Base-by-base conservation (phyloP, 2,888 invertebrate genomes). In the Pyrrhia umbra region DNA sequence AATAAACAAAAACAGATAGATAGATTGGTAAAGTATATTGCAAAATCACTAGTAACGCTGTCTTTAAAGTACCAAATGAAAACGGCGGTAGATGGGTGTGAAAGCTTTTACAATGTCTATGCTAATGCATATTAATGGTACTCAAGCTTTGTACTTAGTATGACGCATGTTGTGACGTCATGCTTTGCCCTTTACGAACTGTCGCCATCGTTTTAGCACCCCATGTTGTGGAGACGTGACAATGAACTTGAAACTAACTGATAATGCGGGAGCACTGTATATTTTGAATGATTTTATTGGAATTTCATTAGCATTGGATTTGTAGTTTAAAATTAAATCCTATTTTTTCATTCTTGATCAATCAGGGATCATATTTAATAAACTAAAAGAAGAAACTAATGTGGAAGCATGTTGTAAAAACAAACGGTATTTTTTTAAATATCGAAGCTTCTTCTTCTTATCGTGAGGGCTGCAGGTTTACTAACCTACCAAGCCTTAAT, bases 81-180 rank as follows among this genome's bases (percentile, higher is more conserved):
- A 63, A 39, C 46, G 63, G 46, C 55, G 46, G 46, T 42, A 21
- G 27, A 46, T 61, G 68, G 64, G 25, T 62, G 68, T 60, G 46
- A 71, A 75, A 76, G 78, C 77, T 79, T 81, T 75, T 49, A 66
- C 71, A 67, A 54, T 66, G 68, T 68, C 64, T 63, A 51, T 69
- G 68, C 79, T 86, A 84, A 86, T 87, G 85, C 83, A 86, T 86
- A 85, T 86, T 85, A 82, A 87, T 84, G 82, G 75, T 52, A 66
- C 60, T 56, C 39, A 57, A 75, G 65, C 59, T 63, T 68, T 57
- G 75, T 83, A 79, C 76, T 66, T 43, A 52, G 47, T 65, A 57
- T 78, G 79, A 80, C 81, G 79, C 71, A 79, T 46, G 60, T 52
- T 25, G 15, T 87, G 87, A 87, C 87, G 87, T 85, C 83, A 88